Evolutionary conservation across 2,888 invertebrate genomes (phyloP), one percentile per base, ranked within the genome.

Genomic region (Trimorus sp.): DNA sequence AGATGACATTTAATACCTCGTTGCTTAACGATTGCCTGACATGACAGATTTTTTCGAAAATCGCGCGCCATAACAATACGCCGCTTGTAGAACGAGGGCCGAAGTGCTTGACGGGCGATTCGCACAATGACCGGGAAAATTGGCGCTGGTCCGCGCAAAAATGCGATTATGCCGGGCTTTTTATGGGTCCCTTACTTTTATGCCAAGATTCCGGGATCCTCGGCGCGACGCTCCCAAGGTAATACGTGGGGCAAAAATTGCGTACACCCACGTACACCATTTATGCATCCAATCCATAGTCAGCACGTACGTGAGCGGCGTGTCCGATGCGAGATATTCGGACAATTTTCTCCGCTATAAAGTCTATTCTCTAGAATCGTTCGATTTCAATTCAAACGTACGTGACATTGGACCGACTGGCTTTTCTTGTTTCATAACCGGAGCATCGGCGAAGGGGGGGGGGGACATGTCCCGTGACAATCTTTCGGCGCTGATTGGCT

Each of bases 231-330:
- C 69, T 80, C 66, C 66, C 70, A 70, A 80, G 75, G 70, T 75
- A 79, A 75, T 76, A 71, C 78, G 71, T 62, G 84, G 83, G 79
- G 83, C 82, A 84, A 84, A 86, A 87, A 87, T 87, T 88, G 86
- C 84, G 83, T 84, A 79, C 83, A 81, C 85, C 86, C 86, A 87
- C 87, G 87, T 88, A 87, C 84, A 84, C 85, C 86, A 85, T 87
- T 87, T 87, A 87, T 86, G 86, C 85, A 84, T 84, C 86, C 85
- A 86, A 87, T 86, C 84, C 83, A 86, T 85, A 85, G 85, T 84
- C 86, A 87, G 81, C 85, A 83, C 68, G 82, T 84, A 87, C 88
- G 87, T 87, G 87, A 88, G 83, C 63, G 74, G 87, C 84, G 81
- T 87, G 74, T 60, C 79, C 83, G 85, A 87, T 86, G 84, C 84